Evolutionary conservation across 2,888 invertebrate species (phyloP).

Genomic region (Acrocyrtus sp.): DNA sequence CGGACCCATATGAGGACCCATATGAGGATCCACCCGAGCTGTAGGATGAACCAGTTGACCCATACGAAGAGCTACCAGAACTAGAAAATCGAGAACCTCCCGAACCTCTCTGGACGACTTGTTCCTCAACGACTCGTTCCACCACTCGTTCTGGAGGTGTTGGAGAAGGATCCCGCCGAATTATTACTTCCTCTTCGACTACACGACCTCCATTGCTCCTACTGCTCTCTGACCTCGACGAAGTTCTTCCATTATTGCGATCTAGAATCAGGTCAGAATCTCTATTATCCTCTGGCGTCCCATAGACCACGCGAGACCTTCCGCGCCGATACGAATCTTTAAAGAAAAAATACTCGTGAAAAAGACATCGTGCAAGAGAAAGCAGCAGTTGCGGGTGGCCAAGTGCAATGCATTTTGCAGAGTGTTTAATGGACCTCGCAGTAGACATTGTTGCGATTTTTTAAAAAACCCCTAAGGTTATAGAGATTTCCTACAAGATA

Average conservation of each 20-base stretch:
- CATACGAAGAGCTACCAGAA: background rate
- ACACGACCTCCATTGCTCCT: slow-evolving; percentile 9
- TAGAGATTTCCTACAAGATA: too few relatives aligned
- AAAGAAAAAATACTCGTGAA: too few relatives aligned
- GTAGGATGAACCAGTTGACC: background rate
- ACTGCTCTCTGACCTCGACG: slow-evolving; percentile 1
- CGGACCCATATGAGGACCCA: background rate
- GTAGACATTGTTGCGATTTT: too few relatives aligned
- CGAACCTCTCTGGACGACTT: slow-evolving; percentile 28
- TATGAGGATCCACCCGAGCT: background rate
- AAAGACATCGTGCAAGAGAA: too few relatives aligned
- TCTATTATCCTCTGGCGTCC: slow-evolving; percentile 24
- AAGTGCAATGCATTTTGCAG: too few relatives aligned
- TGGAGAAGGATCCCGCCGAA: slow-evolving; percentile 17
- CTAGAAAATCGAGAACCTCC: background rate
- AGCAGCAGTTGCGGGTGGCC: too few relatives aligned
- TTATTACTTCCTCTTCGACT: slow-evolving; percentile 30
- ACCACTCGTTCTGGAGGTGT: slow-evolving; percentile 30
- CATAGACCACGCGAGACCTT: slow-evolving; percentile 15
- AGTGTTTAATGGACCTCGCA: too few relatives aligned
- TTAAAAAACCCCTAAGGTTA: too few relatives aligned
- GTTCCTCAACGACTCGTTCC: slow-evolving; percentile 37
- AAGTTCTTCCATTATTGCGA: slow-evolving; percentile 1
- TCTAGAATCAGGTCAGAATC: slow-evolving; percentile 33
- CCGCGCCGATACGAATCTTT: slow-evolving; percentile 27